Evolutionary conservation across 2,113 vertebrate genomes (phyloP), one percentile per base, ranked within the genome.

Genomic region (Labrus mixtus): DNA sequence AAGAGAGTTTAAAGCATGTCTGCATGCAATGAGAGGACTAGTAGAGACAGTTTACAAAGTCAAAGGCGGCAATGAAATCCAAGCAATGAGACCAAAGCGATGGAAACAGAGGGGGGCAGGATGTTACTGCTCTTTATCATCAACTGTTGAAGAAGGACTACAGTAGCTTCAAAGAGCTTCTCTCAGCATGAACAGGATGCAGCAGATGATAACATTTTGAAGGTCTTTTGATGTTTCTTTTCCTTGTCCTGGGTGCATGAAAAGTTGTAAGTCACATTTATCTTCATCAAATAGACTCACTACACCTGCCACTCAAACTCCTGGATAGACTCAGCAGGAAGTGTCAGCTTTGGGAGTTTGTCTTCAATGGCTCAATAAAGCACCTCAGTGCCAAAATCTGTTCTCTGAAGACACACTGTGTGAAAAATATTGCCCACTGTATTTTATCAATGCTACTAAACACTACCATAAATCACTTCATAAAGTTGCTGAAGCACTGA

Each of bases 51-150:
- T 36, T 37, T 19, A 29, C 17, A 64, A 41, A 71, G 50, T 68
- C 29, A 68, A 39, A 73, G 50, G 37, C 67, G 58, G 36, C 33
- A 43, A 48, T 73, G 29, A 64, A 64, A 75, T 37, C 77, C 54
- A 56, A 68, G 43, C 50, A 29, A 59, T 61, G 17, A 19, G 46
- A 17, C 15, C 46, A 48, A 22, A 8, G 46, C 6, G 43, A 4
- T 45, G 4, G 36, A 57, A 61, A 59, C 39, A 58, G 53, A 59
- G 11, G 11, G 20, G 16, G 22, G 43, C 36, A 61, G 56, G 41
- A 72, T 43, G 56, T 41, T 67, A 39, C 41, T 67, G 4, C 20
- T 48, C 29, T 64, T 51, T 64, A 63, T 69, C 41, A 63, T 48
- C 77, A 16, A 4, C 29, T 33, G 58, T 22, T 63, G 45, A 66